Evolutionary conservation across 2,113 vertebrate species (phyloP), one percentile per base, ranked within the genome.

Genomic region (Aptenodytes patagonicus): DNA sequence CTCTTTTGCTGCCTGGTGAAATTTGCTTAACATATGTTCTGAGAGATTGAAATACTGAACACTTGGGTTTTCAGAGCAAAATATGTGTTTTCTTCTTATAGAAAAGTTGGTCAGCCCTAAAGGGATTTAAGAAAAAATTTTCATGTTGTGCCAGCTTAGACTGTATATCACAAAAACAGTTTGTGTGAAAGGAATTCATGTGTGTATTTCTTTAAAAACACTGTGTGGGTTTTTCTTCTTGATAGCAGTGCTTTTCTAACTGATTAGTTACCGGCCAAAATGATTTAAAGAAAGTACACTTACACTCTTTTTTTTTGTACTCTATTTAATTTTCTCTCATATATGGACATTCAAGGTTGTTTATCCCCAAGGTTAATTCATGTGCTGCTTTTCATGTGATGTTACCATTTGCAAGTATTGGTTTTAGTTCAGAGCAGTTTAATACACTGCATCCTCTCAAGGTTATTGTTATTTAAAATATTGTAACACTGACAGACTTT

Each of bases 381-480:
- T 58, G 29, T 54, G n/a, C 61, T 90, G 29, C 29, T 86, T 89
- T 84, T 87, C 28, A 17, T 79, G 58, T 44, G 54, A 32, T 79
- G 13, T 69, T 92, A 40, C 61, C 9, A 32, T 92, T 91, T 89
- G 70, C 49, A 57, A 38, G 25, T 81, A 20, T 10, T 87, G 49
- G 57, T 70, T 93, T 83, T 81, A 89, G 49, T 95, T 82, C 91
- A 87, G 85, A 92, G 71, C 32, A 60, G 40, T 88, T 93, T 85
- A 95, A 68, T 86, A 17, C 21, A 16, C 36, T 80, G 2, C 6
- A 16, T 49, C 4, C 25, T 86, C 21, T 83, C 62, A 65, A 66
- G 64, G 42, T 83, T 89, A 40, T 71, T 34, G 15, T 51, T 68
- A 14, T 36, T 68, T 46, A 20, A 73, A 69, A 51, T 81, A 58